A percentile compares a stretch with the other conserved stretches of the same genome.
These are phyloP conservation scores for Petrocephalus zakoni DNA, from an alignment of 2,113 vertebrate species.

Conservation along the genomic window DNA sequence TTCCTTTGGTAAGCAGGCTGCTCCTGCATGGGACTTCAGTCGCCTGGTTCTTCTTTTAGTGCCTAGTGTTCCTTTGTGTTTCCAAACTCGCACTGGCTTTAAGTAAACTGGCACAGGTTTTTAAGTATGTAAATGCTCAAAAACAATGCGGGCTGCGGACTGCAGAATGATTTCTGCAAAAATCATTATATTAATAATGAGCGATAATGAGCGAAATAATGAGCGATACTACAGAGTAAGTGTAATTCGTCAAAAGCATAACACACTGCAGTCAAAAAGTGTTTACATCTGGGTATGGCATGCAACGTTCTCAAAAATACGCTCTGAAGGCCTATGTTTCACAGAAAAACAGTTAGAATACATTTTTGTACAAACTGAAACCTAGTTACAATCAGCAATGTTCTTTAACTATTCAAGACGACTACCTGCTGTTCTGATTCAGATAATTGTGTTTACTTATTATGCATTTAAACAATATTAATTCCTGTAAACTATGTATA, in stretches of 20 bases:
- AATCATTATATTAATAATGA: background rate
- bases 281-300: background rate
- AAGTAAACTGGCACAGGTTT: background rate
- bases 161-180: too few species aligned
- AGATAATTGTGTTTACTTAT: background rate
- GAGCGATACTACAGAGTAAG: background rate
- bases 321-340: too few species aligned
- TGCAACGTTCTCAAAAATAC: too few species aligned
- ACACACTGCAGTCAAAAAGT: background rate
- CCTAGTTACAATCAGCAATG: background rate
- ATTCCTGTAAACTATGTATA: background rate
- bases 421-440: background rate
- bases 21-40: background rate
- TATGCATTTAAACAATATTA: background rate
- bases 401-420: background rate
- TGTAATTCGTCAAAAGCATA: background rate
- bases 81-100: background rate
- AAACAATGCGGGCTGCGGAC: background rate
- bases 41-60: background rate
- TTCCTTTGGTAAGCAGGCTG: conserved; percentile 75
- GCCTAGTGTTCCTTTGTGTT: background rate
- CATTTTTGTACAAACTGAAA: too few species aligned
- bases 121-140: background rate
- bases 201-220: background rate
- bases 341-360: too few species aligned